Conservation (phyloP, 1,140 invertebrate genomes). For the Nephila pilipes region DNA sequence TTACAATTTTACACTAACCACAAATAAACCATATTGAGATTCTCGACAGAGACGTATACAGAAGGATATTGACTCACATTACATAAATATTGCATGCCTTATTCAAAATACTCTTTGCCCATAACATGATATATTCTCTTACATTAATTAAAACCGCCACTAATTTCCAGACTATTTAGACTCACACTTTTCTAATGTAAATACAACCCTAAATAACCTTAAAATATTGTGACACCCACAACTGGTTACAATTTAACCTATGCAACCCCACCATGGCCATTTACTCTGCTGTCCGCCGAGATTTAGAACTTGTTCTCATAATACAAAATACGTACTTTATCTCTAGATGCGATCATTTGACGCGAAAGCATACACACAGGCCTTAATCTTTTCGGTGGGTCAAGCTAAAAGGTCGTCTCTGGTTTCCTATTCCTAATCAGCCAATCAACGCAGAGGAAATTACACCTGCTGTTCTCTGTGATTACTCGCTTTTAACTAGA, state of each 20-base stretch:
- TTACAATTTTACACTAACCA: too few species aligned
- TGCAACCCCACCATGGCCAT: neutral
- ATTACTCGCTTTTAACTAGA: constrained; percentile 41
- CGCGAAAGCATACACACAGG: neutral
- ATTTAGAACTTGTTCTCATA: neutral
- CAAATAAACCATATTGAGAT: too few species aligned
- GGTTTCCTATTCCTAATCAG: constrained; percentile 44
- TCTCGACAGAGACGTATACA: too few species aligned
- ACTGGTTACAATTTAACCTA: neutral
- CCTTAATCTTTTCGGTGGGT: neutral
- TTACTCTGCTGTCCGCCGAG: neutral
- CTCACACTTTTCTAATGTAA: neutral
- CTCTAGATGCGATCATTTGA: neutral
- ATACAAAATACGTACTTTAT: neutral
- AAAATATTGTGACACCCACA: neutral
- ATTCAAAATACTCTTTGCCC: too few species aligned
- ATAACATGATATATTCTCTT: too few species aligned
- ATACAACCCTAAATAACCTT: neutral
- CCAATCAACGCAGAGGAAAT: constrained; percentile 43
- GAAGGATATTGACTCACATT: too few species aligned
- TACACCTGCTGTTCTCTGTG: constrained; percentile 42
- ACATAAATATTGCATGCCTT: too few species aligned
- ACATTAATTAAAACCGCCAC: too few species aligned
- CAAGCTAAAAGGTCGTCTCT: constrained; percentile 23
- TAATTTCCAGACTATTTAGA: neutral